Evolutionary conservation across 2,113 vertebrate species (phyloP), one percentile per base, ranked within the genome.

Genomic region (Nothobranchius kuhntae): DNA sequence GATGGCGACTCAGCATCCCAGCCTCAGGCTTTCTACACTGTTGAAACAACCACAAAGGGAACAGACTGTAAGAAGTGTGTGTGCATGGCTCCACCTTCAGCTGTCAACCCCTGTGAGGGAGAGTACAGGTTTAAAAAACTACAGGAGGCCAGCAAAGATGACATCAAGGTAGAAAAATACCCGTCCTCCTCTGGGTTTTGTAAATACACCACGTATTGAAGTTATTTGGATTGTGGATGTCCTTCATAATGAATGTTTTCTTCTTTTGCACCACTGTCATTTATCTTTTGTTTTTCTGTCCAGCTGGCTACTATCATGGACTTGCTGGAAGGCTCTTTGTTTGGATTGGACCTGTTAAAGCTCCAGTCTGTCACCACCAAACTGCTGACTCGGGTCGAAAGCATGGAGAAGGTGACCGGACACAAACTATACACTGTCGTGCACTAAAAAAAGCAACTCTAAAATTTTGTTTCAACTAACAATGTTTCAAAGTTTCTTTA

Each of bases 1-100:
- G 87, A 92, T 21, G 91, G 93, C 0, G 17, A 81, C 9, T 13
- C 14, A 1, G 24, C 60, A 13, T 86, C 91, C 11, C 78, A 70
- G 3, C 68, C 89, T 0, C 91, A 93, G 52, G 93, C 96, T 61
- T 93, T 92, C 73, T 99, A 97, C 91, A 95, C 93, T 0, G 95
- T 99, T 83, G 96, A 98, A 83, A 99, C 96, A n/a, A 87, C 97
- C 72, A 95, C 95, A 7, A 94, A 92, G 0, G 97, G 97, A 70
- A 89, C 94, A 0, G 92, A 94, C 87, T 99, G 97, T 89, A 96
- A 95, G 77, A 95, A 94, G 81, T 99, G 97, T 72, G 92, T 93
- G 0, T 99, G 97, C 0, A 91, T 97, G 9, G 96, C 95, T 0
- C 97, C 97, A 2, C 93, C 96, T 0, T 97, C 96, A 0, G 95